Evolutionary conservation across 2,888 invertebrate species (phyloP), one percentile per base, ranked within the genome.

Genomic region (Hypsopygia costalis): DNA sequence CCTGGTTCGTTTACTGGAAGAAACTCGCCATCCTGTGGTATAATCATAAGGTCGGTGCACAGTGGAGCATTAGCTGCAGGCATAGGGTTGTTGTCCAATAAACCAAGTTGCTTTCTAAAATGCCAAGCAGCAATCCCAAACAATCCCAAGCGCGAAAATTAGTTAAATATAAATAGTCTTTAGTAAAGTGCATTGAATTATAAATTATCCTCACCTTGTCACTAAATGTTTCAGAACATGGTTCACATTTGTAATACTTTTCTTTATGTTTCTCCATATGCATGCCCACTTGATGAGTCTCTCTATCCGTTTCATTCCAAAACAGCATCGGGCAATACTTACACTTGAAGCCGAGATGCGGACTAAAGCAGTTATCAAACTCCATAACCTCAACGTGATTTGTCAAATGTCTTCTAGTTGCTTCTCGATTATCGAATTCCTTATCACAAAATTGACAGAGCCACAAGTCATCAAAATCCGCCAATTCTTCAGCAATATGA

Each of bases 391-490:
- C 65, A 73, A 70, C 81, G 49, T 86, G 89, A 28, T 72, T 75
- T 0, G 73, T 73, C 46, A 83, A 56, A 56, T 83, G 87, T 4
- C 49, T 54, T 29, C 89, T 67, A 0, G 85, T 76, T 0, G 55
- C 49, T 44, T 71, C 76, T 30, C 89, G 52, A 11, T 73, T 68
- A 28, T 79, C 69, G 73, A 89, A 90, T 47, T 88, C 88, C 27
- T 79, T 77, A 31, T 89, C 85, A 64, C 90, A 90, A 55, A 90
- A 85, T 65, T 90, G 90, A 62, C 90, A 90, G 2, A 87, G 55
- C 82, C 87, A 89, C 1, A 89, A 57, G 43, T 87, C 77, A 1
- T 83, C 78, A 60, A 88, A 89, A 22, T 85, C 80, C 0, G 65
- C 69, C 35, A 83, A 45, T 48, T 89, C 88, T 29, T 72, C 66